Evolutionary conservation across 2,113 vertebrate species (phyloP).

Genomic region (Eurypyga helias): DNA sequence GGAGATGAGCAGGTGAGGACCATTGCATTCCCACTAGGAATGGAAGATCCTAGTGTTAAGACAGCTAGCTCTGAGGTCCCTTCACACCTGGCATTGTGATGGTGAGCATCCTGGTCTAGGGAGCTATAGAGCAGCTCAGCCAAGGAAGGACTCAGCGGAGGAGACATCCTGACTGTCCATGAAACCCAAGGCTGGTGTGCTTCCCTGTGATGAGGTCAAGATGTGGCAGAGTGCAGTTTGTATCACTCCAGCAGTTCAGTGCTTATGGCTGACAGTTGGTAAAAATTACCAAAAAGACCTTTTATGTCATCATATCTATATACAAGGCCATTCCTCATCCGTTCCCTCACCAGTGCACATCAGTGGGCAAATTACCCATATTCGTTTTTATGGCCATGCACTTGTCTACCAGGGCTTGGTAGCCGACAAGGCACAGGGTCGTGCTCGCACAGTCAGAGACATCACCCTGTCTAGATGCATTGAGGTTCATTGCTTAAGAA

Average conservation of each 20-base stretch:
- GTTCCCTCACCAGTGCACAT: not conserved
- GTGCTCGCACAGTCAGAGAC: not conserved
- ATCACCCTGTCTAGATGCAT: not conserved
- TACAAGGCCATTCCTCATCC: not conserved
- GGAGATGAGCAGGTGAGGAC: not conserved
- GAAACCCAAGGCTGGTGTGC: fast-evolving
- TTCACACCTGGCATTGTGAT: not conserved
- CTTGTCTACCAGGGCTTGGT: not conserved
- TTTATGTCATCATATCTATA: not conserved
- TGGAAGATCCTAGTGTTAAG: not conserved
- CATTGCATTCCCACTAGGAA: not conserved
- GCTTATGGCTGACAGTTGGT: not conserved
- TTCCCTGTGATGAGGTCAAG: not conserved
- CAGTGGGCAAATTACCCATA: not conserved
- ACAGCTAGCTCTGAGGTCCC: not conserved
- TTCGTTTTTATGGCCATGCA: not conserved
- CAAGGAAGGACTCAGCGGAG: not conserved
- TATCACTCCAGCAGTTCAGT: not conserved
- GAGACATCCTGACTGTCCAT: not conserved
- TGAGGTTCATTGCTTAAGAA: not conserved
- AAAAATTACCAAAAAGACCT: not conserved
- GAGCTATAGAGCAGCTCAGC: not conserved
- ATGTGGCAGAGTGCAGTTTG: not conserved
- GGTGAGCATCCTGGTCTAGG: not conserved
- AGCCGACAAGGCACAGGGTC: not conserved